A percentile compares a stretch with the other conserved stretches of the same genome.
Evolutionary conservation across 2,113 vertebrate species (phyloP).

Genomic region (Oplegnathus fasciatus): DNA sequence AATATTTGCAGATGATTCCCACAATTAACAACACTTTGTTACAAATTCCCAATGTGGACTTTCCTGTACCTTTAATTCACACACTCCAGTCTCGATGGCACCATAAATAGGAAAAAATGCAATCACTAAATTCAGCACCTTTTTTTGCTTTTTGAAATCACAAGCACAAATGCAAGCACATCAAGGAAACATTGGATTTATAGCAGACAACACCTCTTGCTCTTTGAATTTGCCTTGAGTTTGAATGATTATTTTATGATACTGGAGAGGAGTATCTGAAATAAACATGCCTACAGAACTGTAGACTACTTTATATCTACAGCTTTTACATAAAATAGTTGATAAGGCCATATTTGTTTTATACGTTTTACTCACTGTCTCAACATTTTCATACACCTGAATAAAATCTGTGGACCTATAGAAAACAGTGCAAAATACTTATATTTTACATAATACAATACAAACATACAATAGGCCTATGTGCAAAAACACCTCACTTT

Average conservation of each 20-base stretch:
- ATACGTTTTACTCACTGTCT: too few relatives aligned
- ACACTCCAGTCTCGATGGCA: too few relatives aligned
- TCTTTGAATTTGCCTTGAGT: neutral
- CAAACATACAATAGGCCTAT: neutral
- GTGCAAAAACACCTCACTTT: neutral
- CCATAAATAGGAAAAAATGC: too few relatives aligned
- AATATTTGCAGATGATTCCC: too few relatives aligned
- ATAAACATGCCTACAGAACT: neutral
- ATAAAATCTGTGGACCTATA: neutral
- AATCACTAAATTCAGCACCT: too few relatives aligned
- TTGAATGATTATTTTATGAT: neutral
- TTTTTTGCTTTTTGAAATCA: too few relatives aligned
- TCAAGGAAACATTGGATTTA: neutral
- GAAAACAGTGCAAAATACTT: neutral
- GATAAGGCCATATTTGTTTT: too few relatives aligned
- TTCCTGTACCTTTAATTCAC: too few relatives aligned
- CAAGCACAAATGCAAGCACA: neutral
- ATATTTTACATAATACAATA: too few relatives aligned
- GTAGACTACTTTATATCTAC: neutral
- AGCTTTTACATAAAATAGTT: neutral
- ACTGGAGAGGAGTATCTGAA: neutral
- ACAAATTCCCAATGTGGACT: too few relatives aligned
- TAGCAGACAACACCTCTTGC: neutral
- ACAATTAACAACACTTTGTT: too few relatives aligned
- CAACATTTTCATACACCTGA: neutral